These are phyloP conservation scores for Penaeus indicus DNA, from an alignment of 1,140 invertebrate species.

Conservation along the genomic window DNA sequence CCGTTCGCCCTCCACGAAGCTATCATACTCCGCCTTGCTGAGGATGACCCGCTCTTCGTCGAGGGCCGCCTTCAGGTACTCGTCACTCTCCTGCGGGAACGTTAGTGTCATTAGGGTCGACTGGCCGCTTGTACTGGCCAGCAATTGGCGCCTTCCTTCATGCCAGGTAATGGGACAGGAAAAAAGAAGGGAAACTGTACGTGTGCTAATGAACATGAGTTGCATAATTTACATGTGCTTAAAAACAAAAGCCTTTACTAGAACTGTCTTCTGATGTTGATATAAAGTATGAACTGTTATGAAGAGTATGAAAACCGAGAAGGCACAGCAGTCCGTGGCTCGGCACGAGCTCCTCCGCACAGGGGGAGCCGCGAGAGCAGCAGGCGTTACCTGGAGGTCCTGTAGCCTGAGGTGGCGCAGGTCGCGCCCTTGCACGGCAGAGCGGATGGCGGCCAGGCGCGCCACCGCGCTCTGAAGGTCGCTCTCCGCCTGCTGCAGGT, in stretches of 20 bases:
- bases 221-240: too few species aligned
- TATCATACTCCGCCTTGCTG: conserved; percentile 57
- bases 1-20: conserved; percentile 44
- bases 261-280: too few species aligned
- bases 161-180: background rate
- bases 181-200: background rate
- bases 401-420: conserved; percentile 47
- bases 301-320: too few species aligned
- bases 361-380: background rate
- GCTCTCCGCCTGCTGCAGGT: conserved; percentile 72
- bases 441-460: conserved; percentile 63
- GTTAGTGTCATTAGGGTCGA: background rate
- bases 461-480: conserved; percentile 72
- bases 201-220: too few species aligned
- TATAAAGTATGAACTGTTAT: too few species aligned
- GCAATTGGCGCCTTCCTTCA: background rate
- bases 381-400: conserved; percentile 49
- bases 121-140: background rate
- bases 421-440: conserved; percentile 48
- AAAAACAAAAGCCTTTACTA: too few species aligned
- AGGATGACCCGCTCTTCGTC: conserved; percentile 50
- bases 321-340: too few species aligned
- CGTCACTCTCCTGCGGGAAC: conserved; percentile 54
- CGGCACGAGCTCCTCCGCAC: too few species aligned
- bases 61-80: conserved; percentile 51